Evolutionary conservation across 2,797 vertebrate genomes (phyloP).

Genomic region (Prunella strophiata): DNA sequence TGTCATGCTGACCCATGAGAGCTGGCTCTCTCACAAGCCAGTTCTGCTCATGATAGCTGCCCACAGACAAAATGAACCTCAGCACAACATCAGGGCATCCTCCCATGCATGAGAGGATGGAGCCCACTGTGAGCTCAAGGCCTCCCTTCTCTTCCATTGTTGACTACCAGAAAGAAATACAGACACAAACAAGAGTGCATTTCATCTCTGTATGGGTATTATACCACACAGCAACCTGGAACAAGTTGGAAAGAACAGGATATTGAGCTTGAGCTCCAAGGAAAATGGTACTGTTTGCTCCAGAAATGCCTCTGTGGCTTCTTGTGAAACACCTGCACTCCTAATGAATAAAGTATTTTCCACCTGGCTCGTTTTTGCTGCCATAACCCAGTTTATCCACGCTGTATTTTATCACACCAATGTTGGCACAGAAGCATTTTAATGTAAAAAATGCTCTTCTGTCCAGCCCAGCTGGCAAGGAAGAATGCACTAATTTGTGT

Average conservation of each 20-base stretch:
- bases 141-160: not conserved
- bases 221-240: not conserved
- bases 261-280: not conserved
- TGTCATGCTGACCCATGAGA: not conserved
- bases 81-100: not conserved
- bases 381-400: not conserved
- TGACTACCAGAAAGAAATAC: not conserved
- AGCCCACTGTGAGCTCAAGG: not conserved
- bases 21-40: not conserved
- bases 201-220: not conserved
- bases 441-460: not conserved
- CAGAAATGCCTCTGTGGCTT: not conserved
- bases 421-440: not conserved
- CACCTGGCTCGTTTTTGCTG: not conserved
- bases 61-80: not conserved
- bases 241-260: not conserved
- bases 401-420: not conserved
- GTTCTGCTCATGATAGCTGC: rapidly evolving
- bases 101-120: not conserved
- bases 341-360: not conserved
- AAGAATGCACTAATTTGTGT: not conserved
- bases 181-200: not conserved
- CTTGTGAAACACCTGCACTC: not conserved
- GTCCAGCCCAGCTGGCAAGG: not conserved
- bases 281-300: not conserved